Conservation (phyloP, 2,888 invertebrate genomes). For the Strigamia maritima region DNA sequence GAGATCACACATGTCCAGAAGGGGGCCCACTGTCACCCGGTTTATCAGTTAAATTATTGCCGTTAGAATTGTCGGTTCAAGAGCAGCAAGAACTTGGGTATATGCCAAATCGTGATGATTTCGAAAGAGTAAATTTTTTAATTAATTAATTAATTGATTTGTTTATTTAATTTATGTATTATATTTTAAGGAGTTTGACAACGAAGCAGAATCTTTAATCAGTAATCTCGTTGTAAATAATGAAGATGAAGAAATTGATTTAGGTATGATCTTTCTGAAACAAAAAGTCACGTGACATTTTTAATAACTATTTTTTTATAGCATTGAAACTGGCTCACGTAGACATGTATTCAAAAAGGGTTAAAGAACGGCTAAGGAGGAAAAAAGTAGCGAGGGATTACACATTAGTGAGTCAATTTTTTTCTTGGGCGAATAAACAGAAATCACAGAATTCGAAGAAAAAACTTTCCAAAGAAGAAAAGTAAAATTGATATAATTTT, state of each 20-base stretch:
- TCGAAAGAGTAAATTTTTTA: constrained; percentile 71
- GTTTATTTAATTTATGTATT: neutral
- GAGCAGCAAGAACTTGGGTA: constrained; percentile 87
- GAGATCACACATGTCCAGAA: constrained; percentile 51
- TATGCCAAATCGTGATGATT: constrained; percentile 93
- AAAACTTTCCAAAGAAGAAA: constrained; percentile 73
- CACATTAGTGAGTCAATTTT: constrained; percentile 82
- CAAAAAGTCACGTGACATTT: too few species aligned
- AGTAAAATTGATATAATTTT: constrained; percentile 54
- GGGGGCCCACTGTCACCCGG: constrained; percentile 69
- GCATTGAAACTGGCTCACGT: constrained; percentile 86
- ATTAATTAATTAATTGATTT: neutral
- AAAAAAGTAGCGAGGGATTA: constrained; percentile 88
- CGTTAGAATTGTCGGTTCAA: constrained; percentile 74
- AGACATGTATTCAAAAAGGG: constrained; percentile 80
- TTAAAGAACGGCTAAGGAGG: constrained; percentile 79
- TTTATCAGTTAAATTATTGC: constrained; percentile 68
- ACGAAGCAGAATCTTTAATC: constrained; percentile 83
- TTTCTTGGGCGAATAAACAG: constrained; percentile 62
- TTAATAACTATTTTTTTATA: too few species aligned
- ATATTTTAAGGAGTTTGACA: constrained; percentile 77
- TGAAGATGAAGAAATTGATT: constrained; percentile 86
- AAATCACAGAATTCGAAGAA: constrained; percentile 58
- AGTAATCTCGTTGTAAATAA: constrained; percentile 75
- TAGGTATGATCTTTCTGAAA: constrained; percentile 60